phyloP scores from a whole-genome alignment of 2,888 invertebrate species.

The Lithosia quadra region DNA sequence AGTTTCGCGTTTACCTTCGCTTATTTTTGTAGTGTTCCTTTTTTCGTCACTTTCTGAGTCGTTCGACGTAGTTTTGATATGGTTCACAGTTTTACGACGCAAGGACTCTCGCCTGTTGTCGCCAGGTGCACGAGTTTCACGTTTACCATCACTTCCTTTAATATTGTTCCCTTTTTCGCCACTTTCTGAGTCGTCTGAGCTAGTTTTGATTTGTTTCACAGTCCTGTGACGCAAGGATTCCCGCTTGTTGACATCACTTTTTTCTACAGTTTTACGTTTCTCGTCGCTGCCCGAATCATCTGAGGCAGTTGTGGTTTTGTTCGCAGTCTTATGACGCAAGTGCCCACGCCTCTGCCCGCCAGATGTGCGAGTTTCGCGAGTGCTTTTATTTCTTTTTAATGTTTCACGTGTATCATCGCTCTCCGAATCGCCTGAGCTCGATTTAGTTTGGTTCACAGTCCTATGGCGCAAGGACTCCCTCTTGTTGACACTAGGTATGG shows the following conservation, averaged over 20 bases:
- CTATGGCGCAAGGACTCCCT: background rate
- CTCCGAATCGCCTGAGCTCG: background rate
- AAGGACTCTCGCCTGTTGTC: background rate
- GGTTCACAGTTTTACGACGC: background rate
- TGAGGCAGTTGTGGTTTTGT: background rate
- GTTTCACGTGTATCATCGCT: background rate
- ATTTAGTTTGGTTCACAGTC: background rate
- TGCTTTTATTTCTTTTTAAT: background rate
- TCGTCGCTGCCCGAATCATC: background rate
- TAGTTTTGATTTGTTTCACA: too few relatives aligned
- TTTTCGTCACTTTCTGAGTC: background rate
- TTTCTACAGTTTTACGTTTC: too few relatives aligned
- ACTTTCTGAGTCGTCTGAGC: background rate
- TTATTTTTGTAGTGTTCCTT: background rate
- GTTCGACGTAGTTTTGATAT: background rate
- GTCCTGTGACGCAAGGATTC: background rate
- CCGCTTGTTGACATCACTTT: background rate
- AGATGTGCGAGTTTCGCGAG: background rate
- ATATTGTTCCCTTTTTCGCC: background rate
- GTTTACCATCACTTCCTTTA: background rate
- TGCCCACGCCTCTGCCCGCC: background rate
- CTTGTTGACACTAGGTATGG: background rate
- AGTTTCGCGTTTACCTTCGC: background rate
- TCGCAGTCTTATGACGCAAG: background rate
- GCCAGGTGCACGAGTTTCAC: background rate